phyloP scores from a whole-genome alignment of 2,888 invertebrate genomes.

The Masnerella sp. region DNA sequence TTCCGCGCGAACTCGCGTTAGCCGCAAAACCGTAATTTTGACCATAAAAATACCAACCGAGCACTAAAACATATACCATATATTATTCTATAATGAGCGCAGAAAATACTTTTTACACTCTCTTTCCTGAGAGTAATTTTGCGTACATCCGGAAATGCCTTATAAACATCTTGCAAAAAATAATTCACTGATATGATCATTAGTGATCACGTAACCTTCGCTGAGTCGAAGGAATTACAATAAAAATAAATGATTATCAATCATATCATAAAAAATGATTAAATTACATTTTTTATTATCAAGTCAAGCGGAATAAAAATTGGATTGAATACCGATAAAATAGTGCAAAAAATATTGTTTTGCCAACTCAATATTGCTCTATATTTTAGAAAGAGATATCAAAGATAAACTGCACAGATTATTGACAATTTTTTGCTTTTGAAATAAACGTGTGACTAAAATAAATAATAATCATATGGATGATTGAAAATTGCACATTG shows the following conservation, averaged over 20 bases:
- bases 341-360: background rate
- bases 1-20: conserved; percentile 19
- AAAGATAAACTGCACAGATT: background rate
- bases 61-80: conserved; percentile 46
- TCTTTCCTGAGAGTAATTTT: conserved; percentile 51
- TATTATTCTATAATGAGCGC: conserved; percentile 35
- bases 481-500: no score
- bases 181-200: conserved; percentile 37
- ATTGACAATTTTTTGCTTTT: no score
- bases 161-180: conserved; percentile 39
- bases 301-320: no score
- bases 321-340: background rate
- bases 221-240: conserved; percentile 15
- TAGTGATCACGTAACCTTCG: conserved; percentile 38
- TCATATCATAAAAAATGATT: conserved; percentile 18
- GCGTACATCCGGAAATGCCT: conserved; percentile 58
- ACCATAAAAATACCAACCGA: conserved; percentile 38
- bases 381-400: background rate
- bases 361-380: no score
- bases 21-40: conserved; percentile 31
- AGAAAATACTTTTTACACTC: conserved; percentile 45
- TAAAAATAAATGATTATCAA: conserved; percentile 19
- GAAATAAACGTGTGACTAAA: no score
- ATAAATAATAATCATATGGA: no score
- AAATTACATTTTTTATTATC: background rate